Evolutionary conservation across 2,888 invertebrate species (phyloP).

Genomic region (Drosophila eohydei): DNA sequence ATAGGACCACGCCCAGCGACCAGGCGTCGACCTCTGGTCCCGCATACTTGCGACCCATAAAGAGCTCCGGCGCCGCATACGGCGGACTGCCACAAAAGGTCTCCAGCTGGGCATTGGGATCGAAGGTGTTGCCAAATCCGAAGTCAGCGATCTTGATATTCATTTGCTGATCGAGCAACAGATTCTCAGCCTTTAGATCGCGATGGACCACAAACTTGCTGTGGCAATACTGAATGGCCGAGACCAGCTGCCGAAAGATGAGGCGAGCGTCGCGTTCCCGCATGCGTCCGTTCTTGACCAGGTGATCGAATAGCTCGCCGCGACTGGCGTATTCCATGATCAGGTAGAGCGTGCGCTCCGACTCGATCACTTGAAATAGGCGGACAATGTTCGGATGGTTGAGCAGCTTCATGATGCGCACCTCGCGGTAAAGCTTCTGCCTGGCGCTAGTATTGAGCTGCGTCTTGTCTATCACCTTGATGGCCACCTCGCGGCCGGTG

Average conservation of each 20-base stretch:
- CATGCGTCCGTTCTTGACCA: constrained; percentile 98
- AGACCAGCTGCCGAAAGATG: constrained; percentile 99
- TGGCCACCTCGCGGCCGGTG: constrained; percentile 99
- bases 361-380: constrained; percentile 99
- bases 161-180: constrained; percentile 99
- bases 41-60: constrained; percentile 99
- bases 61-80: constrained; percentile 99
- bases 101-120: constrained; percentile 98
- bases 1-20: constrained; percentile 99
- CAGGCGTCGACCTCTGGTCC: constrained; percentile 99
- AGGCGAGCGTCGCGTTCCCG: constrained; percentile 98
- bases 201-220: constrained; percentile 90
- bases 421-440: constrained; percentile 96
- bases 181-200: constrained; percentile 97
- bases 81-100: constrained; percentile 99
- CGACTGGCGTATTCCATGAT: constrained; percentile 99
- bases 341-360: constrained; percentile 99
- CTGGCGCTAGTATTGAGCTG: constrained; percentile 99
- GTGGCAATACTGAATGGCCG: constrained; percentile 99
- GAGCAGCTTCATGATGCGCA: constrained; percentile 99
- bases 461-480: constrained; percentile 99
- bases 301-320: constrained; percentile 99
- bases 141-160: constrained; percentile 99
- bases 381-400: constrained; percentile 99
- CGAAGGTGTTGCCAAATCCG: constrained; percentile 99